These are phyloP conservation scores for Tachuris rubrigastra DNA, from an alignment of 2,113 vertebrate genomes.

Conservation along the genomic window DNA sequence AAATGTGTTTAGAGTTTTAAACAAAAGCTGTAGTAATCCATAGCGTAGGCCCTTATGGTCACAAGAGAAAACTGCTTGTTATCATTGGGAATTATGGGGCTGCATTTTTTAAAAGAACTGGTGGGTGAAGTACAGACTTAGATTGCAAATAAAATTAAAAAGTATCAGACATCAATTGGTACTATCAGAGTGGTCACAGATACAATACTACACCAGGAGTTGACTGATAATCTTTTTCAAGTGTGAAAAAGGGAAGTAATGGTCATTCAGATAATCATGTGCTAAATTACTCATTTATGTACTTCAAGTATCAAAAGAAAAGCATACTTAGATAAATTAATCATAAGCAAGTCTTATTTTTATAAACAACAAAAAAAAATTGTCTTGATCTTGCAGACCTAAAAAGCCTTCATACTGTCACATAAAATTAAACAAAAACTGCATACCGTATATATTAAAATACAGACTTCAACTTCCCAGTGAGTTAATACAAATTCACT, in stretches of 20 bases:
- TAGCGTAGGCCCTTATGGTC: neutral
- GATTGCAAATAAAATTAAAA: neutral
- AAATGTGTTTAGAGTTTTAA: neutral
- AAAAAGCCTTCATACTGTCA: neutral
- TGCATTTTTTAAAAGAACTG: neutral
- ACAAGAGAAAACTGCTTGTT: neutral
- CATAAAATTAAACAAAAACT: neutral
- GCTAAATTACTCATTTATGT: neutral
- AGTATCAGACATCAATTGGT: neutral
- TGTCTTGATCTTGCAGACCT: neutral
- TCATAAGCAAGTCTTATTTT: neutral
- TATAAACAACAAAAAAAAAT: neutral
- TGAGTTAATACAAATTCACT: neutral
- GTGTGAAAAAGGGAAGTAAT: neutral
- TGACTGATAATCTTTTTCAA: neutral
- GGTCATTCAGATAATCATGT: neutral
- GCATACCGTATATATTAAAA: neutral
- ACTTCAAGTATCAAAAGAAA: neutral
- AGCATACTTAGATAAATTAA: neutral
- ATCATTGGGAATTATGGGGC: neutral
- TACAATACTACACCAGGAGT: neutral
- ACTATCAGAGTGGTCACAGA: neutral
- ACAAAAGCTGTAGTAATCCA: neutral
- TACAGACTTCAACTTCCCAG: neutral
- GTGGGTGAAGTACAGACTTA: neutral